Evolutionary conservation across 1,140 invertebrate genomes (phyloP), one percentile per base, ranked within the genome.

Genomic region (Drosophila lacertosa): DNA sequence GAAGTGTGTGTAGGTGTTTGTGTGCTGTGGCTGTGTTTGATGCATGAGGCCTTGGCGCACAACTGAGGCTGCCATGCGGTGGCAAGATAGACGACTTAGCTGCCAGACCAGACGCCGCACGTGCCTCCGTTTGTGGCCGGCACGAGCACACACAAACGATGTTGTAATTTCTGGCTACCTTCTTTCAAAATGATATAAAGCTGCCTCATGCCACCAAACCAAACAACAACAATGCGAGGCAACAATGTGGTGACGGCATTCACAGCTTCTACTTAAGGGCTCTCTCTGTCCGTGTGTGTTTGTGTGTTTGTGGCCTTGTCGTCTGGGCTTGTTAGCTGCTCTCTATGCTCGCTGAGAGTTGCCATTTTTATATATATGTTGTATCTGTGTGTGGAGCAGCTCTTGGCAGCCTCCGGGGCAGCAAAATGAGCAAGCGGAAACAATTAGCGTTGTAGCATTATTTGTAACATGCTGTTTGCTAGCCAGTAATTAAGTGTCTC

Each of bases 401-500:
- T 39, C 42, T 48, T 35, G 54, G 24, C 57, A 37, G 24, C 24
- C n/a, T 16, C 24, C 5, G 15, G 32, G 51, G 22, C 54, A 39
- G 63, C 76, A 11, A 77, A 88, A 88, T 88, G 82, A 88, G 81
- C 82, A 88, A 75, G 77, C 82, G 82, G 82, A 88, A 88, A 88
- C 82, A 88, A 88, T 88, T 88, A 88, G 77, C 74, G 82, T 72
- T 78, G 82, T 82, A 83, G 76, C 79, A 75, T 78, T 83, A 83
- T 83, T 83, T 79, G 79, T 72, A 79, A 83, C 79, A 78, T 75
- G 79, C 57, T 74, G 76, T 73, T 84, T 66, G 70, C 65, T 55
- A 53, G 59, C 74, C 65, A 68, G 77, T 88, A 88, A 88, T 88
- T 88, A 88, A 88, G 82, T 88, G 82, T 78, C 82, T 88, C 82